A percentile compares a stretch with the other conserved stretches of the same genome.
phyloP scores from a whole-genome alignment of 2,797 vertebrate genomes.

The Pelodytes ibericus region DNA sequence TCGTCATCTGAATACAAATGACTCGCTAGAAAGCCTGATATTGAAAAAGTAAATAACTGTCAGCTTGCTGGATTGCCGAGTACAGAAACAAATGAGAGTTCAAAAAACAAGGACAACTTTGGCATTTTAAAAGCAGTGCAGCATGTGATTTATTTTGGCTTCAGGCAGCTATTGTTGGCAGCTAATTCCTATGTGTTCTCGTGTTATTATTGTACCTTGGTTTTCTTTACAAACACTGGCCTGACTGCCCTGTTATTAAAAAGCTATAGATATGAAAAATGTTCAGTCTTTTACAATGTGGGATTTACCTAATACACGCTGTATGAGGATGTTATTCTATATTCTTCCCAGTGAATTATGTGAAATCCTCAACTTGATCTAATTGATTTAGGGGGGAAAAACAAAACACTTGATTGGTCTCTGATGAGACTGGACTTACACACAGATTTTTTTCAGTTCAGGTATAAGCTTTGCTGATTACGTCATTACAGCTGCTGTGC shows the following conservation, averaged over 20 bases:
- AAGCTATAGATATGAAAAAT: neutral
- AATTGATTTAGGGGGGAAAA: neutral
- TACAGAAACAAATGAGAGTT: slow-evolving; percentile 29
- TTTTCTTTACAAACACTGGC: neutral
- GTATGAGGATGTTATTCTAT: slow-evolving; percentile 18
- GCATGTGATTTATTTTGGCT: slow-evolving; percentile 19
- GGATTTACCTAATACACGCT: neutral
- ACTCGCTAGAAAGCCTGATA: neutral
- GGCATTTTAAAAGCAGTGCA: slow-evolving; percentile 35
- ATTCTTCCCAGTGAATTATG: neutral
- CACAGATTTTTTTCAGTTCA: too few species aligned
- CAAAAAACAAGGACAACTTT: slow-evolving; percentile 23
- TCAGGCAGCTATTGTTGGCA: slow-evolving; percentile 26
- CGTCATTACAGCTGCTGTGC: too few species aligned
- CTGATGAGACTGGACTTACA: neutral
- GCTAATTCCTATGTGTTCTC: slow-evolving; percentile 12
- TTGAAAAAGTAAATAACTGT: slow-evolving; percentile 2
- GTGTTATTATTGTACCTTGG: slow-evolving; percentile 4
- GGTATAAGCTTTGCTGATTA: too few species aligned
- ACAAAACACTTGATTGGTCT: neutral
- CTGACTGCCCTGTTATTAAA: slow-evolving; percentile 27
- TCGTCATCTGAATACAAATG: neutral
- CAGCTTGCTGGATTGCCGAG: neutral
- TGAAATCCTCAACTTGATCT: neutral
- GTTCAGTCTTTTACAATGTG: neutral